These are phyloP conservation scores for Epinotia nisella DNA, from an alignment of 2,888 invertebrate genomes.

Conservation along the genomic window DNA sequence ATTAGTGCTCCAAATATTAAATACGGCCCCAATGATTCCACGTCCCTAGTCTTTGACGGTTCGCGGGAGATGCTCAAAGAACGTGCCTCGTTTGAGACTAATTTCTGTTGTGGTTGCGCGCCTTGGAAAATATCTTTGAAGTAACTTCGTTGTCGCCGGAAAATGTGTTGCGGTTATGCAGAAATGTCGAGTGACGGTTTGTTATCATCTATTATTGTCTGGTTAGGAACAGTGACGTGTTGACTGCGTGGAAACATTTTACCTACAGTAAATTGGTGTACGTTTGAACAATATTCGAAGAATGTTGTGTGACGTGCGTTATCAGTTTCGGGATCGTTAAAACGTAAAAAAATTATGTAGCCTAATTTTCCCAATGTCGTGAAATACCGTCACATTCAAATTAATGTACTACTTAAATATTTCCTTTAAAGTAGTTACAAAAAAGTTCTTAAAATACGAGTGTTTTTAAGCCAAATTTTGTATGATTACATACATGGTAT, in stretches of 20 bases:
- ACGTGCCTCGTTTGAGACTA: constrained; percentile 42
- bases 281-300: no score
- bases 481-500: no score
- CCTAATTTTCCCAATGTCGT: no score
- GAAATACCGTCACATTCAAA: no score
- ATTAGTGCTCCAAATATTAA: constrained; percentile 3
- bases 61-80: constrained; percentile 32
- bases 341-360: no score
- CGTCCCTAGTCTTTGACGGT: constrained; percentile 34
- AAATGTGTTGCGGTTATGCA: constrained; percentile 40
- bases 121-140: constrained; percentile 43
- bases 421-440: no score
- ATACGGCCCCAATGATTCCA: background rate
- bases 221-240: constrained; percentile 4
- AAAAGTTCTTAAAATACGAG: no score
- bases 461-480: no score
- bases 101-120: constrained; percentile 39
- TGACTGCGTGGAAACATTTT: background rate
- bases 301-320: no score
- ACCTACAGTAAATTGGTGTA: background rate
- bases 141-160: constrained; percentile 40
- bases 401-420: no score
- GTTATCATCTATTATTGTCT: constrained; percentile 34
- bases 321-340: no score
- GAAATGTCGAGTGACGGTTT: constrained; percentile 33